Base-by-base conservation (phyloP, 1,140 invertebrate genomes). In the Eurosta solidaginis region DNA sequence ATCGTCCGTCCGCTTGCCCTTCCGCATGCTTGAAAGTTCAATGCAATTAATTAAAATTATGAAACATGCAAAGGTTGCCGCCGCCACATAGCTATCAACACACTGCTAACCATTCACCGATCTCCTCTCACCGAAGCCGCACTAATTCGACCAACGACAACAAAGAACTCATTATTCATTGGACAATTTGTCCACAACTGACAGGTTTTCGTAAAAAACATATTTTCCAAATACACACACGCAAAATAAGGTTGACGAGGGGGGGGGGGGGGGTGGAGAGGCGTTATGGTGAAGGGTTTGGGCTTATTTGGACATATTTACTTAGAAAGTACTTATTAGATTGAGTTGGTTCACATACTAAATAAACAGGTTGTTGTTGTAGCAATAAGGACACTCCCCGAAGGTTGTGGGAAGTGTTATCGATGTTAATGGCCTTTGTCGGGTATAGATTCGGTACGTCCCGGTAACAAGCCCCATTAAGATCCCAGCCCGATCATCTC, bases 41-140 rank as follows among this genome's bases (percentile, higher is more conserved):
- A 68, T 68, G 59, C 59, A 68, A 68, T 68, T 68, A 68, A 68
- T 68, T 68, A 68, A 68, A 68, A 68, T 68, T 68, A 68, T 68
- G 59, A 68, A 68, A 68, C 59, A 68, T 68, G 59, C 59, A 68
- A 68, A 68, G 59, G 59, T 68, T 68, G 59, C 59, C 59, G 59
- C 59, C 59, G 33, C n/a, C n/a, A n/a, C 59, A 42, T 68, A 68
- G 59, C 33, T 36, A 68, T 40, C 59, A 68, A 68, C 33, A 68
- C 22, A 6, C 4, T 10, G 2, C 3, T 10, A 20, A n/a, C 25
- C 27, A 7, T 27, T 27, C 22, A 54, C 50, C 6, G 5, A 12
- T 12, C 25, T 25, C 22, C 20, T 12, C n/a, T 40, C 33, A 22
- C n/a, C 33, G n/a, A 6, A 68, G 59, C 27, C 59, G 3, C 33